Base-by-base conservation (phyloP, 1,140 invertebrate genomes). In the Dinoponera quadriceps region DNA sequence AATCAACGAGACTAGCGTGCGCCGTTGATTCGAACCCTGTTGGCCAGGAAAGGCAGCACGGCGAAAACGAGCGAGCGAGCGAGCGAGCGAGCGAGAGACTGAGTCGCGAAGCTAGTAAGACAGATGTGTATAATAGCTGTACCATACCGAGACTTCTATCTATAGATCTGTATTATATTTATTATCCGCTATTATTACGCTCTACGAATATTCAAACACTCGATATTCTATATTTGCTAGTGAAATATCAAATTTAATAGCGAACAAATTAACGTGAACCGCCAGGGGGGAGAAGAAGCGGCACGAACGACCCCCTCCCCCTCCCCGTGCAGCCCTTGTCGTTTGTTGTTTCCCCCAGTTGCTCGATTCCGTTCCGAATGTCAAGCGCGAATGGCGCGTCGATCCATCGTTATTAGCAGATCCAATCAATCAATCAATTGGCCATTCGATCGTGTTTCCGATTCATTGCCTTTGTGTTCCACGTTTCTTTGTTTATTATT, bases 101-200 rank as follows among this genome's bases (percentile, higher is more conserved):
- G 90, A 90, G 48, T 75, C 73, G 78, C 81, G 65, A 78, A 33
- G 72, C 68, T 60, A 89, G 57, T 59, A 83, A 86, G 73, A 92
- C 84, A 91, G 89, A 90, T 94, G 92, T 94, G 94, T 94, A 94
- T 92, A 85, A 94, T 94, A 94, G 90, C 89, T 94, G 93, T 94
- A 94, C 85, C 90, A 94, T 94, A 94, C 88, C 89, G 90, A 93
- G 75, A 93, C 91, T 88, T 90, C 85, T 93, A 93, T 93, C 91
- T 91, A 94, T 93, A 94, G 91, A 94, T 93, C 90, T 94, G 93
- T 94, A 94, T 94, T 93, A 94, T 94, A 94, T 94, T 94, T 94
- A 94, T 94, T 94, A 93, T 93, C 91, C 92, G 86, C 88, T 87
- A 93, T 92, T 91, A 93, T 91, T 91, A 93, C 85, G 90, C 91